These are phyloP conservation scores for Nycticebus coucang DNA, from an alignment of 2,113 vertebrate genomes.

Conservation along the genomic window DNA sequence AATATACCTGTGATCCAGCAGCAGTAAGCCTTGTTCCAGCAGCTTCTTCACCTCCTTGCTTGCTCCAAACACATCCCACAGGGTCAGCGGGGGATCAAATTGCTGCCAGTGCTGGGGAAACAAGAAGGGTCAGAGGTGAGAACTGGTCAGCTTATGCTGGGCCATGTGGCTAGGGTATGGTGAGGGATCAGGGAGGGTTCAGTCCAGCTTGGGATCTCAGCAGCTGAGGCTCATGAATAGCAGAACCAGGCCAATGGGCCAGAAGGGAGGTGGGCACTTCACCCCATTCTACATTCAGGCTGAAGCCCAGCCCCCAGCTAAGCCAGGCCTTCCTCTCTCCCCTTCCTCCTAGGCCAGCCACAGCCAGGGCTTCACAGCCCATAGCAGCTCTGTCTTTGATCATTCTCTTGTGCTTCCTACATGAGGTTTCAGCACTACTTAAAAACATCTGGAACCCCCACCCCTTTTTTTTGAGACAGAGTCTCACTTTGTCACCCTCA, in stretches of 20 bases:
- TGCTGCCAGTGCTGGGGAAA: slow-evolving; percentile 88
- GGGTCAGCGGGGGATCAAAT: slow-evolving; percentile 85
- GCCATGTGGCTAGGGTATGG: rapidly evolving
- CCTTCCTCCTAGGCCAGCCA: background rate
- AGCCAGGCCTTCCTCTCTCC: background rate
- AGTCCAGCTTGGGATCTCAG: background rate
- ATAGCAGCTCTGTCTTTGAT: background rate
- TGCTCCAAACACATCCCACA: slow-evolving; percentile 84
- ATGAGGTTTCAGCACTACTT: background rate
- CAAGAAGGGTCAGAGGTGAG: background rate
- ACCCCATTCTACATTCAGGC: background rate
- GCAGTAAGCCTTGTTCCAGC: slow-evolving; percentile 82
- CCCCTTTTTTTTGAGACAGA: too few relatives aligned
- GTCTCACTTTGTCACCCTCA: too few relatives aligned
- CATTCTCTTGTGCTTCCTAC: background rate
- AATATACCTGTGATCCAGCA: slow-evolving; percentile 89
- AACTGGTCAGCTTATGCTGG: background rate
- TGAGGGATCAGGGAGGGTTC: background rate
- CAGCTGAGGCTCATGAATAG: background rate
- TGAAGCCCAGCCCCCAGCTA: background rate
- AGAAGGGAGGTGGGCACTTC: background rate
- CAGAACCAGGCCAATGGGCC: background rate
- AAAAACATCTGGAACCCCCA: background rate
- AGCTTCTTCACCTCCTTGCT: slow-evolving; percentile 83
- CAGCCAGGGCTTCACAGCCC: background rate